Base-by-base conservation (phyloP, 2,113 vertebrate species). In the Tursiops truncatus region DNA sequence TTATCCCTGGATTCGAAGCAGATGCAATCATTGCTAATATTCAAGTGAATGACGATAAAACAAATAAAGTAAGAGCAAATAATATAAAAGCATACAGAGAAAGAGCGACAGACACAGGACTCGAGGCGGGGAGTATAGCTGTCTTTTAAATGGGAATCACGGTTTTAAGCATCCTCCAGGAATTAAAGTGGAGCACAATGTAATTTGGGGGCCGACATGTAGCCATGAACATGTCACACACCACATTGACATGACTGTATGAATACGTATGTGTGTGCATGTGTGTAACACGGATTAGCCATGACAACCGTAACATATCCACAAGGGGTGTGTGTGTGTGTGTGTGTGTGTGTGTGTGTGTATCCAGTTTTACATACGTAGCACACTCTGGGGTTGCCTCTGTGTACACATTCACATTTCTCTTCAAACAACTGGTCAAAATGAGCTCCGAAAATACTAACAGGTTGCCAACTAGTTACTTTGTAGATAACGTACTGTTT, bases 41-140 rank as follows among this genome's bases (percentile, higher is more conserved):
- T 90, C 82, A 93, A 97, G 74, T 33, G 53, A 96, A 93, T 81
- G 73, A 89, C 68, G 87, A 94, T 84, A 93, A 96, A 96, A 80
- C 82, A 89, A 97, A 97, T 93, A 96, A 97, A 96, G 60, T 28
- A 89, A 95, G 77, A 95, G 38, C 93, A 97, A 97, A 97, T 93
- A 96, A 97, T 95, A 60, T 28, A 89, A 95, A 73, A 95, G 38
- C 50, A 36, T 56, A 90, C 83, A 88, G 44, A 96, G 53, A 44
- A 83, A 93, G 38, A 47, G 71, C 1, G 0, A 82, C 62, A 62
- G 44, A 85, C 17, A 90, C 12, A 36, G 80, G 96, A 95, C 60
- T 93, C 36, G 1, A 95, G 79, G 91, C 76, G 83, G 89, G 80
- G 53, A 91, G 60, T 80, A 65, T 73, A 84, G 84, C n/a, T 94